Conservation (phyloP, 2,888 invertebrate species). For the Euphydryas editha region DNA sequence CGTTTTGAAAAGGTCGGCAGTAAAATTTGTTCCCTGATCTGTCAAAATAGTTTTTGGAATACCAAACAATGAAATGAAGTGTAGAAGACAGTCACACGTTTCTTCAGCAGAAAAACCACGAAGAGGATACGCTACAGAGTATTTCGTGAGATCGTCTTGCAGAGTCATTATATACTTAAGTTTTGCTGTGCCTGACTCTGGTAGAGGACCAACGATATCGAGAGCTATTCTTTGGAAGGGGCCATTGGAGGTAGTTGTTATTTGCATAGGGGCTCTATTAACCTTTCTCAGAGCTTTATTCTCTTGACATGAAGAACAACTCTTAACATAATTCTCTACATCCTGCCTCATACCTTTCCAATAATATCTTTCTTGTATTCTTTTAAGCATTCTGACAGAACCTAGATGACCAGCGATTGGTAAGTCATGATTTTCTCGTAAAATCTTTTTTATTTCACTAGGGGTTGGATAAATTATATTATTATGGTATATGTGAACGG, state of each 20-base stretch:
- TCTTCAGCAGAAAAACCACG: slow-evolving; percentile 36
- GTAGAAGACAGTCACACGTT: slow-evolving; percentile 33
- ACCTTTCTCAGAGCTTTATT: slow-evolving; percentile 27
- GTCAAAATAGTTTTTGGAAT: slow-evolving; percentile 32
- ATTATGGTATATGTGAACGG: slow-evolving; percentile 42
- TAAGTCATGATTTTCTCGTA: slow-evolving; percentile 45
- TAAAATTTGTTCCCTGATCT: slow-evolving; percentile 38
- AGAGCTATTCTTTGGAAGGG: no score
- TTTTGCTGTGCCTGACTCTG: not conserved
- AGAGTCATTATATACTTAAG: not conserved
- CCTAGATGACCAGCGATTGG: slow-evolving; percentile 44
- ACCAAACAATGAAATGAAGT: slow-evolving; percentile 39
- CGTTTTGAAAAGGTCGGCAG: no score
- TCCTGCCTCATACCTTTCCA: slow-evolving; percentile 46
- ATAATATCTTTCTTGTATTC: slow-evolving; percentile 38
- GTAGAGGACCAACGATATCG: no score
- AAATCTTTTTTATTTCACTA: slow-evolving; percentile 40
- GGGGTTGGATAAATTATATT: slow-evolving; percentile 32
- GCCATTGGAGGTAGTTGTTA: no score
- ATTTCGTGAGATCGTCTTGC: not conserved
- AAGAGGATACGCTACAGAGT: not conserved
- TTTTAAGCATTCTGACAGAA: slow-evolving; percentile 35
- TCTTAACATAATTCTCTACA: slow-evolving; percentile 34
- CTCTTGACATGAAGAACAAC: slow-evolving; percentile 23
- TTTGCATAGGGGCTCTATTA: no score